Conservation (phyloP, 2,797 vertebrate species). For the Tauraco hartlaubi region DNA sequence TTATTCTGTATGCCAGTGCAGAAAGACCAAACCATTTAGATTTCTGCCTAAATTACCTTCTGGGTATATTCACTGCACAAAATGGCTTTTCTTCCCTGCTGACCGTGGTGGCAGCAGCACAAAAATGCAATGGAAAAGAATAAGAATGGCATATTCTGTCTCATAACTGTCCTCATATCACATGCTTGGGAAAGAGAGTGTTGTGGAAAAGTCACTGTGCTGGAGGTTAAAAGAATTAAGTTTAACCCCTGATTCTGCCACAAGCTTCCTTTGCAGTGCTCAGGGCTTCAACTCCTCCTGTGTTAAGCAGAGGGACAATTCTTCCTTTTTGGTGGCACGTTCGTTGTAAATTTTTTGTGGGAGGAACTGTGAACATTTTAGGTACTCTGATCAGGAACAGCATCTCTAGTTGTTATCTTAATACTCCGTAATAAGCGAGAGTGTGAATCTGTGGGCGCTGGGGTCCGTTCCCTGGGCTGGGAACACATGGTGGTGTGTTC, state of each 20-base stretch:
- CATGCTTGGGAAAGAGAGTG: not conserved
- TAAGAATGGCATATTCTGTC: not conserved
- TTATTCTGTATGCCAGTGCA: not conserved
- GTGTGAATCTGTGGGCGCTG: not conserved
- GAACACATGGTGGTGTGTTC: not conserved
- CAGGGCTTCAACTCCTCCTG: not conserved
- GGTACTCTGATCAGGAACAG: not conserved
- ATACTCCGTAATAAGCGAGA: not conserved
- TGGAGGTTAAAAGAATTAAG: not conserved
- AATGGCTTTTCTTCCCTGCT: not conserved
- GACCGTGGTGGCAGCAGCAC: not conserved
- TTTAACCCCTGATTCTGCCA: not conserved
- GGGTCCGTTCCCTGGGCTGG: not conserved
- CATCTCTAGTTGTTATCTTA: not conserved
- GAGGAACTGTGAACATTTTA: not conserved
- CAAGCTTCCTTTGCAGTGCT: not conserved
- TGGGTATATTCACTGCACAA: not conserved
- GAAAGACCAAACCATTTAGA: constrained; percentile 14
- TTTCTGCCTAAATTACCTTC: not conserved
- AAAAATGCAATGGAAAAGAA: not conserved
- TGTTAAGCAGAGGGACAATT: not conserved
- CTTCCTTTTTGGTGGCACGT: not conserved
- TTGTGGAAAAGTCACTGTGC: not conserved
- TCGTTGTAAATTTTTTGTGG: not conserved
- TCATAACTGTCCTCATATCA: not conserved